Base-by-base conservation (phyloP, 2,797 vertebrate genomes). In the Limnodromus scolopaceus region DNA sequence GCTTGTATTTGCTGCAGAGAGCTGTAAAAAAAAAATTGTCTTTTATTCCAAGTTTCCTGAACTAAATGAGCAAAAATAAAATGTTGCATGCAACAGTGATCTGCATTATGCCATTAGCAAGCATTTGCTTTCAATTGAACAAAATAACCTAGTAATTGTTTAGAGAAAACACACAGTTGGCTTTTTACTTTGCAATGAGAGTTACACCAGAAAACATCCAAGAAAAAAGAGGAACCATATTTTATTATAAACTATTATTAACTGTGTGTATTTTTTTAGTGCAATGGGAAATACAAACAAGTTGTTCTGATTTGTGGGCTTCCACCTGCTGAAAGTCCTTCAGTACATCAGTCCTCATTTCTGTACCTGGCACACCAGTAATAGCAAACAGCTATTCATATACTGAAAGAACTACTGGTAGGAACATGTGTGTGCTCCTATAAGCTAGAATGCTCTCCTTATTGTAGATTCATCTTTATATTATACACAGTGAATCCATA, bases 401-500 rank as follows among this genome's bases (percentile, higher is more conserved):
- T 34, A 41, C 22, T n/a, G 30, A 39, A 70, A 60, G 19, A 92
- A 16, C 2, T 46, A 55, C 48, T 54, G 34, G 25, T 34, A 66
- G 18, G 10, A 87, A 25, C 3, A 20, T 1, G 1, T 49, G 3
- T 65, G 25, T 41, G 4, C 11, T 69, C 14, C 14, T 65, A 32
- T 22, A 75, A 83, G 13, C 22, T 60, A 61, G 24, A 85, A 53
- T 66, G 18, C 14, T 72, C 7, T 79, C 13, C 24, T 48, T 27
- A 14, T 10, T 72, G 61, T 23, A 71, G 23, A 46, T 68, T 83
- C 16, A 19, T 74, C 34, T 36, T 64, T 84, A 8, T 53, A 23
- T 89, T 87, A 88, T 92, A 96, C 97, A 77, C 14, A 91, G 36
- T 39, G 70, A 95, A 84, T 93, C 82, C 36, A 65, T 77, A 83